Conservation (phyloP, 2,797 vertebrate species). For the Craterocephalus amniculus region DNA sequence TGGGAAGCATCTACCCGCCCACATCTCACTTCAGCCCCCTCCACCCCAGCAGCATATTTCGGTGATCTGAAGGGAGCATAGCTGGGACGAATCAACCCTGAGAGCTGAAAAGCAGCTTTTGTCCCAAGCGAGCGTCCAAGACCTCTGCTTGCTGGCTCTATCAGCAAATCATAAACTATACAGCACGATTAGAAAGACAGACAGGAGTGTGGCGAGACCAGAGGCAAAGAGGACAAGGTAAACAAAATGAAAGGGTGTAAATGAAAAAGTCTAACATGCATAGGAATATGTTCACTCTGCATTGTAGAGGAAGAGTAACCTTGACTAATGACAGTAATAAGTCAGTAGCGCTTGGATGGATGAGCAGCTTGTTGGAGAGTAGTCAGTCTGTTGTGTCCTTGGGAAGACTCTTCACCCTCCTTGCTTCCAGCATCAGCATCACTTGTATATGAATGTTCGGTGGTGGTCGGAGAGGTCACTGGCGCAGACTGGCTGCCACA, state of each 20-base stretch:
- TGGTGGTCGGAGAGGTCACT: no score
- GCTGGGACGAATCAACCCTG: conserved; percentile 57
- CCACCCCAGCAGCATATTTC: conserved; percentile 57
- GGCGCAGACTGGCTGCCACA: no score
- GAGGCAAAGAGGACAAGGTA: conserved; percentile 28
- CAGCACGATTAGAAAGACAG: conserved; percentile 52
- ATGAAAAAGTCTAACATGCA: conserved; percentile 34
- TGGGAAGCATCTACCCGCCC: conserved; percentile 54
- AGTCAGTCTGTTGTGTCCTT: background rate
- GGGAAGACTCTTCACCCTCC: no score
- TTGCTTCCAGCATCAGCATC: no score
- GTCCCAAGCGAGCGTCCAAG: conserved; percentile 56
- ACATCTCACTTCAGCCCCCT: conserved; percentile 46
- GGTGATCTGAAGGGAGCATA: conserved; percentile 57
- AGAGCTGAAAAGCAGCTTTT: conserved; percentile 77
- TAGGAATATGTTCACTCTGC: conserved; percentile 11
- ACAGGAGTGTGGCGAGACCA: background rate
- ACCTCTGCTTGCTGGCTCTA: conserved; percentile 56
- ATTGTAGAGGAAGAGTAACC: conserved; percentile 19
- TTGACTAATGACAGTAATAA: conserved; percentile 18
- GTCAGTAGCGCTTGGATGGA: conserved; percentile 1
- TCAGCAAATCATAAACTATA: conserved; percentile 74
- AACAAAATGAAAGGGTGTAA: conserved; percentile 44
- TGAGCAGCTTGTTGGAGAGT: background rate
- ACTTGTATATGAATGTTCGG: no score